These are phyloP conservation scores for Pachydiplax longipennis DNA, from an alignment of 2,888 invertebrate species.

Conservation along the genomic window DNA sequence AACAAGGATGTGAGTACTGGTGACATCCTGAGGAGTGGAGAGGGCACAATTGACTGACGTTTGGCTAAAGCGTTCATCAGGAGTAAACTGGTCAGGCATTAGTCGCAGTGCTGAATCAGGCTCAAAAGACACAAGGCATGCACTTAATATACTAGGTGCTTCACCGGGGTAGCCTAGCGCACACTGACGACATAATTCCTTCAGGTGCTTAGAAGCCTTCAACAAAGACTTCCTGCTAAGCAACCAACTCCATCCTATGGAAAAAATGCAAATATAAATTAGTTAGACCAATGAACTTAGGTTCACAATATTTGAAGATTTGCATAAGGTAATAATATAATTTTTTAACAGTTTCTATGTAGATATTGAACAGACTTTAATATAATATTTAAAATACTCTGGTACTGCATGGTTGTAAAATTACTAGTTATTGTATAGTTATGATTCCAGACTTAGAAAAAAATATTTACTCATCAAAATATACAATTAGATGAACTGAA, in stretches of 20 bases:
- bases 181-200: slow-evolving; percentile 92
- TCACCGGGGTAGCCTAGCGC: slow-evolving; percentile 80
- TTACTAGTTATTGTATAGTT: too few relatives aligned
- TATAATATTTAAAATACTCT: too few relatives aligned
- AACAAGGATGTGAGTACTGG: slow-evolving; percentile 97
- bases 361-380: too few relatives aligned
- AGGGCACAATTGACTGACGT: slow-evolving; percentile 88
- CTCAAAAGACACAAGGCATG: slow-evolving; percentile 96
- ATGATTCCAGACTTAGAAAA: too few relatives aligned
- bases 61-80: slow-evolving; percentile 91
- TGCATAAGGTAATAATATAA: too few relatives aligned
- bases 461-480: too few relatives aligned
- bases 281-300: neutral
- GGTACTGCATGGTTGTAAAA: too few relatives aligned
- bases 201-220: slow-evolving; percentile 85
- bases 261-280: slow-evolving; percentile 45
- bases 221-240: slow-evolving; percentile 89
- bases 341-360: too few relatives aligned
- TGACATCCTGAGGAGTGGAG: slow-evolving; percentile 95
- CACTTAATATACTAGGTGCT: slow-evolving; percentile 92
- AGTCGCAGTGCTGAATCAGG: slow-evolving; percentile 86
- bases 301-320: too few relatives aligned
- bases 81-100: slow-evolving; percentile 94
- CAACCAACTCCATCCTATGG: slow-evolving; percentile 87
- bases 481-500: too few relatives aligned